Evolutionary conservation across 1,140 invertebrate species (phyloP).

Genomic region (Mycetomoellerius zeteki): DNA sequence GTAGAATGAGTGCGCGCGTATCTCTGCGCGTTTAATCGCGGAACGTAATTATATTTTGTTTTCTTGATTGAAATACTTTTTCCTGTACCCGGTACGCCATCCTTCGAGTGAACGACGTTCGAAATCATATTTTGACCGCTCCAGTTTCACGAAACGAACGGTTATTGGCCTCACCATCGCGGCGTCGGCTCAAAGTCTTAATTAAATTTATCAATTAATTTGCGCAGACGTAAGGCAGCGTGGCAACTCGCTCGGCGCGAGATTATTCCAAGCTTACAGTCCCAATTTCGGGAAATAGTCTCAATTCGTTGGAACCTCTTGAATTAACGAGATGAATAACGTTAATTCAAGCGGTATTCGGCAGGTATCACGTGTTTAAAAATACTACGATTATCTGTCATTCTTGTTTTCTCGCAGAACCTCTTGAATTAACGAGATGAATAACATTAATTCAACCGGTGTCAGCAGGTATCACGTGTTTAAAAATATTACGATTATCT

Average conservation of each 20-base stretch:
- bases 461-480: conserved; percentile 75
- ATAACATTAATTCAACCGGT: too few relatives aligned
- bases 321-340: conserved; percentile 79
- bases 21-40: background rate
- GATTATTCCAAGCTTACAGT: conserved; percentile 33
- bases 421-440: conserved; percentile 75
- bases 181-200: background rate
- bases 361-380: conserved; percentile 73
- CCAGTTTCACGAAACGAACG: conserved; percentile 3
- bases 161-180: background rate
- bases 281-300: conserved; percentile 66
- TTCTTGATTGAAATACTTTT: background rate
- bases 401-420: conserved; percentile 73
- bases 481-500: conserved; percentile 46
- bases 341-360: too few relatives aligned
- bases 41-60: background rate
- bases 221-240: background rate
- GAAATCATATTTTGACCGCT: conserved; percentile 6
- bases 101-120: background rate
- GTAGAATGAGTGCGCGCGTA: background rate
- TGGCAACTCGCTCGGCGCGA: conserved; percentile 2
- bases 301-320: conserved; percentile 73
- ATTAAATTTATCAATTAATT: conserved; percentile 60
- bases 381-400: conserved; percentile 55
- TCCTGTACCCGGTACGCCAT: background rate